Evolutionary conservation across 2,797 vertebrate genomes (phyloP).

Genomic region (Serranus cabrilla): DNA sequence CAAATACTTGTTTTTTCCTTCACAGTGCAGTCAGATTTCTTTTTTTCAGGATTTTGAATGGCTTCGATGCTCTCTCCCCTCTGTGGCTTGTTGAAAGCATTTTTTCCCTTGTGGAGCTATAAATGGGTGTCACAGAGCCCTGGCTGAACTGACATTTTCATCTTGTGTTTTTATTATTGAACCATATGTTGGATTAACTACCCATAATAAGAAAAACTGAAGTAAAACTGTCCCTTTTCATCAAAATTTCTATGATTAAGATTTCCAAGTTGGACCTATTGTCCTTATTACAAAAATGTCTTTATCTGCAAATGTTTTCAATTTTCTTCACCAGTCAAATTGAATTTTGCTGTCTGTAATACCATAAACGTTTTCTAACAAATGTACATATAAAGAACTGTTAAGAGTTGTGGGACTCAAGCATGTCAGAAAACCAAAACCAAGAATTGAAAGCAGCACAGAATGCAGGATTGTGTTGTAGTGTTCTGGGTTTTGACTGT

Average conservation of each 20-base stretch:
- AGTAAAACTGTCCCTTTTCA: background rate
- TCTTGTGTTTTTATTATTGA: background rate
- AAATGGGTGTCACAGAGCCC: background rate
- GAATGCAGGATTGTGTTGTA: background rate
- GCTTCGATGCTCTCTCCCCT: background rate
- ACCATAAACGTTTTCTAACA: too few species aligned
- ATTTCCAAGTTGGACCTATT: too few species aligned
- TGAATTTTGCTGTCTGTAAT: background rate
- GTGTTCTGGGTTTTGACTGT: background rate
- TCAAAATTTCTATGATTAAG: too few species aligned
- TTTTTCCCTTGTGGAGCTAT: background rate
- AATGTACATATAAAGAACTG: too few species aligned
- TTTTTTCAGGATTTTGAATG: conserved; percentile 1
- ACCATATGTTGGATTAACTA: background rate
- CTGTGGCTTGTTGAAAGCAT: conserved; percentile 19
- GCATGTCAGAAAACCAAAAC: background rate
- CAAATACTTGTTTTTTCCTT: conserved; percentile 25
- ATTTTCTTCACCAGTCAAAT: background rate
- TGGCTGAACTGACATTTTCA: background rate
- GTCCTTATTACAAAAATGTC: background rate
- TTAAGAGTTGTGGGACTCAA: background rate
- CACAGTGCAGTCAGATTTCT: background rate
- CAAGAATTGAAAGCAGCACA: background rate
- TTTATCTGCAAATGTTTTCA: background rate
- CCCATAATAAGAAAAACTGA: background rate